phyloP scores from a whole-genome alignment of 2,113 vertebrate genomes.

The Nesogale talazaci region DNA sequence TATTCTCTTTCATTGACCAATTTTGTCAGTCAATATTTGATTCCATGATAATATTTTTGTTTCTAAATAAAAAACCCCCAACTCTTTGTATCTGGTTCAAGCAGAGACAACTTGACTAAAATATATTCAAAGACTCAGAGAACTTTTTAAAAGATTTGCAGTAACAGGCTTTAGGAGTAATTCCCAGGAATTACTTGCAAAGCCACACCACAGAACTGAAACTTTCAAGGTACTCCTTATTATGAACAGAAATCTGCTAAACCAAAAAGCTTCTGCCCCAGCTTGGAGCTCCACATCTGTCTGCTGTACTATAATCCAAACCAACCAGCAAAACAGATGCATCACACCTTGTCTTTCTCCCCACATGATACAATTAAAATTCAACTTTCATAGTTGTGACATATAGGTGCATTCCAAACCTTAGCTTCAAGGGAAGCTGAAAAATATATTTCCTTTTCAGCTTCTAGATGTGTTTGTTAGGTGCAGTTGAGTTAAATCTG shows the following conservation, averaged over 20 bases:
- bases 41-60: neutral
- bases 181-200: neutral
- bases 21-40: neutral
- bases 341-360: neutral
- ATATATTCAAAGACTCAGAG: neutral
- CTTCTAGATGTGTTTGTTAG: neutral
- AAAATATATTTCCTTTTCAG: slow-evolving; percentile 18
- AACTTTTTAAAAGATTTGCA: neutral
- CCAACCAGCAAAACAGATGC: slow-evolving; percentile 4
- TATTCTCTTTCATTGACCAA: neutral
- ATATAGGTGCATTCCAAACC: neutral
- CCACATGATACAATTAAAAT: slow-evolving; percentile 32
- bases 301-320: neutral
- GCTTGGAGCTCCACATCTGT: neutral
- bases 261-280: neutral
- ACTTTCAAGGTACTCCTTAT: neutral
- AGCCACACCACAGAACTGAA: neutral
- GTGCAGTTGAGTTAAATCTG: neutral
- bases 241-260: neutral
- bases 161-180: neutral
- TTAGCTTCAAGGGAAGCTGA: neutral
- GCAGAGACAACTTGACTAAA: neutral
- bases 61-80: neutral
- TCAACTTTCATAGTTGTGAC: neutral
- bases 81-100: neutral